Evolutionary conservation across 2,888 invertebrate genomes (phyloP).

Genomic region (Eudemis profundana): DNA sequence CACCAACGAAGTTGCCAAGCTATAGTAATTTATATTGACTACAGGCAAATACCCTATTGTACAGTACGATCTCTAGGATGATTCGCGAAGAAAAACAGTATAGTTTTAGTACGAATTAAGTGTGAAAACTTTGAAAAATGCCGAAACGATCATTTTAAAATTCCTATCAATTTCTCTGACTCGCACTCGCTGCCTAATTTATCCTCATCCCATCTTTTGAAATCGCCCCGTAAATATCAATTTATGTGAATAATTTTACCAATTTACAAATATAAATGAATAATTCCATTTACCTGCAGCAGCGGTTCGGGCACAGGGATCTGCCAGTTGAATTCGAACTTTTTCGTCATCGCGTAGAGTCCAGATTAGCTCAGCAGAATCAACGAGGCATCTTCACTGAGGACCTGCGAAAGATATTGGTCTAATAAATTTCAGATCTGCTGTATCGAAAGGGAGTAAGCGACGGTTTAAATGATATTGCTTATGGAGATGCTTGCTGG

Average conservation of each 20-base stretch:
- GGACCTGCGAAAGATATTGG: constrained; percentile 57
- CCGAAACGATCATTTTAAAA: too few species aligned
- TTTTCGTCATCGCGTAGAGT: constrained; percentile 93
- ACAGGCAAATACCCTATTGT: too few species aligned
- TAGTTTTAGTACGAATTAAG: too few species aligned
- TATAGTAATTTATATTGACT: too few species aligned
- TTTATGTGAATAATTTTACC: background rate
- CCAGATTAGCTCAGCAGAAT: constrained; percentile 55
- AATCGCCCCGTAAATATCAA: background rate
- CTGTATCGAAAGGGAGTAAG: background rate
- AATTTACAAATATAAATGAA: background rate
- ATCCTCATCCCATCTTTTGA: background rate
- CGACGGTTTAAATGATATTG: background rate
- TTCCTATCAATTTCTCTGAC: too few species aligned
- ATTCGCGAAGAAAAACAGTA: too few species aligned
- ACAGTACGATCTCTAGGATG: too few species aligned
- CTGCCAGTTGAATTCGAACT: constrained; percentile 99
- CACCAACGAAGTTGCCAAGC: too few species aligned
- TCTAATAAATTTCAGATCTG: constrained; percentile 1
- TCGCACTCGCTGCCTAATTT: too few species aligned
- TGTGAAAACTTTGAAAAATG: too few species aligned
- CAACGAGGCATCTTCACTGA: constrained; percentile 61
- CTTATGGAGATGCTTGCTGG: too few species aligned
- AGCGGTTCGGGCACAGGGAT: constrained; percentile 96
- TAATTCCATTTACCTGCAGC: constrained; percentile 65